A percentile compares a stretch with the other conserved stretches of the same genome.
Conservation (phyloP, 1,140 invertebrate species). For the Neodiprion fabricii region DNA sequence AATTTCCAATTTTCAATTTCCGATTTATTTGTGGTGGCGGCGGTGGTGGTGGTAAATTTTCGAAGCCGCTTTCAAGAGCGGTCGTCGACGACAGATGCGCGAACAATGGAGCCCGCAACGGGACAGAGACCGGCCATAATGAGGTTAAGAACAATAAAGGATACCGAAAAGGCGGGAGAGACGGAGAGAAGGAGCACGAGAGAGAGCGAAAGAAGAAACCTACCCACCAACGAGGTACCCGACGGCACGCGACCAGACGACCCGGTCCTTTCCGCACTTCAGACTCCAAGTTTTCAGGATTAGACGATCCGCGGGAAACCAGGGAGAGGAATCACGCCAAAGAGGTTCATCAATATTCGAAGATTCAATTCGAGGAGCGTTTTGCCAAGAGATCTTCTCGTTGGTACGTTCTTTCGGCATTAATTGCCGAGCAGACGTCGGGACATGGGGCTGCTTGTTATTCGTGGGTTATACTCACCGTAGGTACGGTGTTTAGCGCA, state of each 20-base stretch:
- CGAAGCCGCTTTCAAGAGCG: neutral
- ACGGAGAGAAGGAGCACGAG: neutral
- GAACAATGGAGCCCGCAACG: slow-evolving; percentile 4
- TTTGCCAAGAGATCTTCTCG: too few relatives aligned
- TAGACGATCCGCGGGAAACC: too few relatives aligned
- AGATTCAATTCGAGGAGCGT: too few relatives aligned
- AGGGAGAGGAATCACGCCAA: too few relatives aligned
- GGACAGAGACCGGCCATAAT: slow-evolving; percentile 4
- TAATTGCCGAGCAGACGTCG: too few relatives aligned
- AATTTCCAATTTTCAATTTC: slow-evolving; percentile 8
- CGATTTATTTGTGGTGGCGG: neutral
- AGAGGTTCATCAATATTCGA: too few relatives aligned
- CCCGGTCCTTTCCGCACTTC: too few relatives aligned
- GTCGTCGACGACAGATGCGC: neutral
- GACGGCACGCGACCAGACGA: neutral
- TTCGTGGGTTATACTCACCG: too few relatives aligned
- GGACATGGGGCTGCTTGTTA: too few relatives aligned
- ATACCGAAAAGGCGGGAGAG: neutral
- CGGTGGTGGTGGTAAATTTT: neutral
- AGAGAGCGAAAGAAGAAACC: neutral
- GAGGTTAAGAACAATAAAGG: neutral
- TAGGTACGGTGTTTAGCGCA: too few relatives aligned
- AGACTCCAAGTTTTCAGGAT: too few relatives aligned
- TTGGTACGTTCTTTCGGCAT: too few relatives aligned
- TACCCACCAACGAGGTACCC: neutral